Conservation (phyloP, 2,113 vertebrate species). For the Melierax canorus region DNA sequence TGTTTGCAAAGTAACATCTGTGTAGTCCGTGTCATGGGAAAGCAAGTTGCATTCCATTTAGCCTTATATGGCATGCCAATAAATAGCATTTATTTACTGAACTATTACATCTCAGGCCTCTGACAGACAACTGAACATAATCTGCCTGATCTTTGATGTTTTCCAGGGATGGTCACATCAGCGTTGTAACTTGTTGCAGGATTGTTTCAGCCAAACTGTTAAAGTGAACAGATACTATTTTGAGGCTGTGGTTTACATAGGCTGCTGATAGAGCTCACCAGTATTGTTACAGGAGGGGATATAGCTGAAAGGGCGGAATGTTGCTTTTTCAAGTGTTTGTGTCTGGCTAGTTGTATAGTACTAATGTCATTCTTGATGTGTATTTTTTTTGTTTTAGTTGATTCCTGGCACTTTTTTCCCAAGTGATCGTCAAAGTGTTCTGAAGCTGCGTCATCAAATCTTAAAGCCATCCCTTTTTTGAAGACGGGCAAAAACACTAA, state of each 20-base stretch:
- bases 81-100: conserved; percentile 20
- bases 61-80: background rate
- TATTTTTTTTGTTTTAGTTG: conserved; percentile 38
- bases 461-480: background rate
- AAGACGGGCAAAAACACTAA: background rate
- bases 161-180: background rate
- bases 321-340: background rate
- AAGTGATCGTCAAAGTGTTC: conserved; percentile 6
- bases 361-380: background rate
- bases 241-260: background rate
- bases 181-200: background rate
- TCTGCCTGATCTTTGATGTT: background rate
- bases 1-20: conserved; percentile 18
- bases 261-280: background rate
- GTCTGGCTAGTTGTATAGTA: background rate
- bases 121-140: background rate
- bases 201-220: background rate
- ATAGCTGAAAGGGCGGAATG: background rate
- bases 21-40: conserved; percentile 1
- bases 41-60: background rate
- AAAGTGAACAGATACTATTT: background rate
- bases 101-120: background rate
- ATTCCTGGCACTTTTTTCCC: conserved; percentile 67
- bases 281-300: background rate
- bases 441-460: background rate